Evolutionary conservation across 2,888 invertebrate genomes (phyloP), one percentile per base, ranked within the genome.

Genomic region (Scaptomyza parva): DNA sequence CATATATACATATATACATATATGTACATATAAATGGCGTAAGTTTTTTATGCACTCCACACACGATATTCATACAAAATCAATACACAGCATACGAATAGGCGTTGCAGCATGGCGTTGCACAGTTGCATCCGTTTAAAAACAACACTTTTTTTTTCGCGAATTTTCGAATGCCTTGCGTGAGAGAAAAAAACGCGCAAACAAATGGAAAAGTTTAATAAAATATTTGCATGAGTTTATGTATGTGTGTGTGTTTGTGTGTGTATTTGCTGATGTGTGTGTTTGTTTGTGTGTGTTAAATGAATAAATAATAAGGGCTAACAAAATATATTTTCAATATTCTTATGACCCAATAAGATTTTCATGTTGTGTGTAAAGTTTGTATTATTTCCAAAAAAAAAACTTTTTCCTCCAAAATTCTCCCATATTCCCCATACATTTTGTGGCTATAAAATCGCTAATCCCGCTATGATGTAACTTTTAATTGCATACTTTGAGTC

Each of bases 11-110:
- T n/a, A n/a, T n/a, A 69, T 43, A 55, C 57, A 43, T 53, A n/a
- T 44, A 22, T 35, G 35, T 35, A 18, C 17, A 48, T 30, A 14
- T 20, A 20, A n/a, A n/a, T n/a, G n/a, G n/a, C n/a, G n/a, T 22
- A n/a, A 4, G 18, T 40, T 61, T 28, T 37, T 22, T 20, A 26
- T 55, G 70, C 62, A 48, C 55, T 51, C 41, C 51, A 52, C 73
- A 52, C 73, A 44, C 40, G 55, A 67, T 58, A 72, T 58, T 72
- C 58, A 55, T 54, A 57, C 55, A 67, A 77, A 61, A 73, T 77
- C 62, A 62, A 68, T 67, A 33, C 51, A 37, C 50, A 47, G 60
- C 33, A 17, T 50, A 14, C 37, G 28, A 20, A 24, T 37, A 20
- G 53, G 75, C 58, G 53, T 59, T 64, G 44, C 17, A 35, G 48